phyloP scores from a whole-genome alignment of 2,797 vertebrate species.

The Mionectes olivaceus region DNA sequence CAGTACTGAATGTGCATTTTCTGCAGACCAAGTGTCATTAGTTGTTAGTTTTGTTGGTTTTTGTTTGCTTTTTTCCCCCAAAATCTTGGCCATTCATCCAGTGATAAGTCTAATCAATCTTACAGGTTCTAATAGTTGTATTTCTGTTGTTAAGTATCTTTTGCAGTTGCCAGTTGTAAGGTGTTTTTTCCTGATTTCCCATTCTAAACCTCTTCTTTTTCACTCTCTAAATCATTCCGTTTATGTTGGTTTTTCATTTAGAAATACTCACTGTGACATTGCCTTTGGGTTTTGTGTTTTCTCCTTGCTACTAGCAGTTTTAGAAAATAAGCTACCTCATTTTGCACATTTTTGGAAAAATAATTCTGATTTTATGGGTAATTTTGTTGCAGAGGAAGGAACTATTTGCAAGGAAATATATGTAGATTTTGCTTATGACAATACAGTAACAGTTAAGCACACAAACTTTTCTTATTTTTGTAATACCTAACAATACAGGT shows the following conservation, averaged over 20 bases:
- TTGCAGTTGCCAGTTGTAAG: rapidly evolving
- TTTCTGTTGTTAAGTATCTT: not conserved
- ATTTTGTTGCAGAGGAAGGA: not conserved
- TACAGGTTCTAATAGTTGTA: not conserved
- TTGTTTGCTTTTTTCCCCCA: not conserved
- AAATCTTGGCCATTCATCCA: not conserved
- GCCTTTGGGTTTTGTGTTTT: not conserved
- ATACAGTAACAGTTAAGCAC: not conserved
- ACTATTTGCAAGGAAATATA: not conserved
- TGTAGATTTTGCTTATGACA: not conserved
- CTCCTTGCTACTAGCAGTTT: not conserved
- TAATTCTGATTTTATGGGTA: not conserved
- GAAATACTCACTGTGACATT: not conserved
- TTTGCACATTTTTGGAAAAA: not conserved
- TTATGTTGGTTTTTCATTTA: not conserved
- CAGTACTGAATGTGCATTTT: not conserved
- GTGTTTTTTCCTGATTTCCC: not conserved
- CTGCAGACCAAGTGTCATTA: not conserved
- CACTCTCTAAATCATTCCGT: not conserved
- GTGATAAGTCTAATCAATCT: not conserved
- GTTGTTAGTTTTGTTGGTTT: not conserved
- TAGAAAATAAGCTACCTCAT: not conserved
- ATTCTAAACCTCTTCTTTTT: not conserved
- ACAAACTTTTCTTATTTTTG: not conserved
- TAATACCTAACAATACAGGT: not conserved